Conservation (phyloP, 2,797 vertebrate genomes). For the Sarcoramphus papa region DNA sequence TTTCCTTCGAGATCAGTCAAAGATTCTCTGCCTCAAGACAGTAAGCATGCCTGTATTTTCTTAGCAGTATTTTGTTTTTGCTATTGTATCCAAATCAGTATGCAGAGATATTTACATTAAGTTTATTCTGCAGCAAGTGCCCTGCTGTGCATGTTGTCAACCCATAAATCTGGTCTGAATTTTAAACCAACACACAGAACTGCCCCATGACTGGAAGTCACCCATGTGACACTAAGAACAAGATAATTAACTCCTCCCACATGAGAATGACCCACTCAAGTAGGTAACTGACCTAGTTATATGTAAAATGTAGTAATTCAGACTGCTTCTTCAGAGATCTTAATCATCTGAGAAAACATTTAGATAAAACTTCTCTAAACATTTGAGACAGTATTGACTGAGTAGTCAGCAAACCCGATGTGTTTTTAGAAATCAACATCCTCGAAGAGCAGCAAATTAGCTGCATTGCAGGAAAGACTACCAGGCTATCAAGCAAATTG, state of each 20-base stretch:
- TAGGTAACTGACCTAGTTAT: background rate
- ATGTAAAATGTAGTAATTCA: background rate
- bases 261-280: background rate
- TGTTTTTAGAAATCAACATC: background rate
- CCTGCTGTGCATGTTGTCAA: background rate
- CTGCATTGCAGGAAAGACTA: background rate
- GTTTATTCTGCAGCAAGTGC: background rate
- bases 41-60: background rate
- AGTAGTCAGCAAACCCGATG: background rate
- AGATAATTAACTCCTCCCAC: background rate
- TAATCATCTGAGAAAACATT: background rate
- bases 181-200: background rate
- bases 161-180: background rate
- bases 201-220: background rate
- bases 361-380: background rate
- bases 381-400: background rate
- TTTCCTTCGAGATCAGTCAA: background rate
- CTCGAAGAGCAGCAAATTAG: background rate
- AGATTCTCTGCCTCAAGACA: background rate
- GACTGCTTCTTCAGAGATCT: background rate
- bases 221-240: background rate
- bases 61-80: background rate
- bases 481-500: background rate
- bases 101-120: background rate
- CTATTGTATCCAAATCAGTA: background rate